These are phyloP conservation scores for Bradypodion ventrale DNA, from an alignment of 2,797 vertebrate species.

Conservation along the genomic window DNA sequence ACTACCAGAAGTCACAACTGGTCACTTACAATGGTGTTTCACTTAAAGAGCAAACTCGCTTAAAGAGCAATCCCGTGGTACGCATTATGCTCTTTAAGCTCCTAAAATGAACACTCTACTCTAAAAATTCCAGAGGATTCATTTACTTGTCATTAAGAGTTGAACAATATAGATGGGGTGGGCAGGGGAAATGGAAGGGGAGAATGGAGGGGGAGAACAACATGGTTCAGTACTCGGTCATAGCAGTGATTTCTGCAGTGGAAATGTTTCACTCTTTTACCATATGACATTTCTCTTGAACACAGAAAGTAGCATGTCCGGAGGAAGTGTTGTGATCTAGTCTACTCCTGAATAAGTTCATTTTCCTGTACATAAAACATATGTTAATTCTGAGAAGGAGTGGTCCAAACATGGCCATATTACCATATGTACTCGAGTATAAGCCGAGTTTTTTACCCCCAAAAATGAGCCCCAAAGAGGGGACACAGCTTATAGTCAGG, in stretches of 20 bases:
- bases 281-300: background rate
- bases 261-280: background rate
- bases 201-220: too few species aligned
- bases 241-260: background rate
- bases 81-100: too few species aligned
- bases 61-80: too few species aligned
- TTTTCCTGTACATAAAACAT: background rate
- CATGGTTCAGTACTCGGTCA: background rate
- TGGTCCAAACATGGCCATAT: background rate
- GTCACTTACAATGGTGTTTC: too few species aligned
- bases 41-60: too few species aligned
- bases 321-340: background rate
- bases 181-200: too few species aligned
- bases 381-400: background rate
- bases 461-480: too few species aligned
- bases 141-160: background rate
- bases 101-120: too few species aligned
- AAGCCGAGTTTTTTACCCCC: too few species aligned
- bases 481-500: too few species aligned
- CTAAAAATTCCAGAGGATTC: background rate
- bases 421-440: too few species aligned
- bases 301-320: background rate
- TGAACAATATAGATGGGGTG: background rate
- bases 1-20: too few species aligned
- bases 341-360: background rate